Conservation (phyloP, 2,888 invertebrate genomes). For the Frankliniella fusca region DNA sequence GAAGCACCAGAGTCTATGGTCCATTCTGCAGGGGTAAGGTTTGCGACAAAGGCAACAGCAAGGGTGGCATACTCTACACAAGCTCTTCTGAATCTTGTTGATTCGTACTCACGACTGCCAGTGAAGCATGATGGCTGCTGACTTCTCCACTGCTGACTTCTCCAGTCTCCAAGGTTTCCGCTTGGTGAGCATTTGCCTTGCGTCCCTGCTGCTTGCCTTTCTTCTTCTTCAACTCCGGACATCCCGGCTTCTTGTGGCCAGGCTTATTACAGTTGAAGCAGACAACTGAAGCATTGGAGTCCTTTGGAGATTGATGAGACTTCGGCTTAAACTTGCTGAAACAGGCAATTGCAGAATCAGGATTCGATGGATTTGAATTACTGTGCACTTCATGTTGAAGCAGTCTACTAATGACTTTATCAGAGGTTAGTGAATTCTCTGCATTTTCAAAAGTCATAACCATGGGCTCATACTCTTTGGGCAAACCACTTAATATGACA, state of each 20-base stretch:
- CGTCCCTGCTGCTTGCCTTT: background rate
- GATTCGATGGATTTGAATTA: background rate
- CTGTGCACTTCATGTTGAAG: background rate
- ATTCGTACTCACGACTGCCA: background rate
- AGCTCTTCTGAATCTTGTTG: background rate
- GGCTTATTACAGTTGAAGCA: background rate
- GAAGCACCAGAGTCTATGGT: constrained; percentile 33
- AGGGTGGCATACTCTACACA: background rate
- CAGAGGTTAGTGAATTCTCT: background rate
- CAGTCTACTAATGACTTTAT: background rate
- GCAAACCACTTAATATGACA: background rate
- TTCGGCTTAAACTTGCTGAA: background rate
- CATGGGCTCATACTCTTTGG: background rate
- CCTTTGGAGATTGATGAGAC: too few relatives aligned
- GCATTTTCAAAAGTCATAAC: background rate
- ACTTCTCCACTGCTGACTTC: background rate
- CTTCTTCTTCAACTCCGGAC: background rate
- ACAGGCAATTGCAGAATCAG: background rate
- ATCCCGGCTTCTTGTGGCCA: background rate
- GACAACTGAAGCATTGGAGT: background rate
- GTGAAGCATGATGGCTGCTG: too few relatives aligned
- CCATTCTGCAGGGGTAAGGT: constrained; percentile 25
- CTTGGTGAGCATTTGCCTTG: background rate
- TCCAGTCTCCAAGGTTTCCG: background rate
- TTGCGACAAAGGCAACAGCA: background rate